Conservation (phyloP, 2,797 vertebrate species). For the Falco naumanni region DNA sequence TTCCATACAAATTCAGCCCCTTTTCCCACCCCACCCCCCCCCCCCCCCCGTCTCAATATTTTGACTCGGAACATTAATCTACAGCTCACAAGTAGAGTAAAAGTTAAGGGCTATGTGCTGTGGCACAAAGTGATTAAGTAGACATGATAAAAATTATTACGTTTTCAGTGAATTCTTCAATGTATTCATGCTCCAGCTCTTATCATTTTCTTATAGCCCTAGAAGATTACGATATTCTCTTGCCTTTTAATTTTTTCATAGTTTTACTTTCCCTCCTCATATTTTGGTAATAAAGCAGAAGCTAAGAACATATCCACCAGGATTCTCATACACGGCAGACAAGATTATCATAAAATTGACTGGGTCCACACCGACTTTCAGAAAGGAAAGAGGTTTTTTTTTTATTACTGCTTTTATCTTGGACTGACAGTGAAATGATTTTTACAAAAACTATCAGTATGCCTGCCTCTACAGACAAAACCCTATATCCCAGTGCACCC, state of each 20-base stretch:
- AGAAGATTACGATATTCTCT: not conserved
- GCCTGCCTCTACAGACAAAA: not conserved
- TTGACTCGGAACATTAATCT: not conserved
- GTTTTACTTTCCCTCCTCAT: conserved; percentile 1
- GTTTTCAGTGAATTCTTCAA: conserved; percentile 26
- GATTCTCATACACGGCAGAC: not conserved
- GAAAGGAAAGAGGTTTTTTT: not conserved
- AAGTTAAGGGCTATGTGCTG: not conserved
- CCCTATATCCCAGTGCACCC: not conserved
- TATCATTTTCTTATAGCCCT: conserved; percentile 25
- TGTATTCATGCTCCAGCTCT: not conserved
- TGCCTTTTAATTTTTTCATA: conserved; percentile 4
- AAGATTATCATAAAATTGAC: not conserved
- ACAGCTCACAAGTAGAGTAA: not conserved
- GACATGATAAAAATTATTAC: not conserved
- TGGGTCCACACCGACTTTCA: not conserved
- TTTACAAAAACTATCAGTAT: not conserved
- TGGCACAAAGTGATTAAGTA: not conserved
- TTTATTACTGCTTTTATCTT: not conserved
- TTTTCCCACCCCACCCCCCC: not conserved
- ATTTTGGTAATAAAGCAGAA: conserved; percentile 20
- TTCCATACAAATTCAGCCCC: not conserved
- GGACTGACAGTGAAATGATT: conserved; percentile 1
- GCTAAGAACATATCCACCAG: conserved; percentile 4
- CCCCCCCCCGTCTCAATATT: not conserved